Evolutionary conservation across 1,140 invertebrate species (phyloP), one percentile per base, ranked within the genome.

Genomic region (Homarus americanus): DNA sequence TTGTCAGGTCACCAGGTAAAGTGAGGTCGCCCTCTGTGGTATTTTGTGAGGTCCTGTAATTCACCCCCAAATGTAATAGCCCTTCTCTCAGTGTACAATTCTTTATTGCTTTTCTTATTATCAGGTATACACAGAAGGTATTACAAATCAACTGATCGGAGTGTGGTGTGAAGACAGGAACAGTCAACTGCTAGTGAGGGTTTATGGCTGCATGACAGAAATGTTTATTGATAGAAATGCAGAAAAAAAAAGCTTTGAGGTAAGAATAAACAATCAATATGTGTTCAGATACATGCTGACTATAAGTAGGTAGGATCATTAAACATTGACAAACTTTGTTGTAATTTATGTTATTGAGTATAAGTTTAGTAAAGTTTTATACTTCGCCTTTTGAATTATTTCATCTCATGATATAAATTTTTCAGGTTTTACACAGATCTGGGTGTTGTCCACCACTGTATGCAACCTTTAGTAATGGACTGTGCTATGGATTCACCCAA

Each of bases 171-270:
- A 95, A 92, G 95, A 96, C 93, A 92, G 93, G n/a, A 93, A 94
- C 85, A 96, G 97, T 93, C 96, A 98, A 93, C 95, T 99, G 0
- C 95, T 99, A 3, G 96, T 99, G 24, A 95, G 98, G 93, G 96
- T 99, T 91, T 99, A 99, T 96, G 98, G 98, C 12, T 96, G 97
- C 91, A 98, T 98, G 94, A 99, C 98, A 0, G 98, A 99, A 94
- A 95, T 98, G 91, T 96, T 99, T 86, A 99, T 99, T 93, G 97
- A 99, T 95, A 95, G 98, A 93, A 96, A 97, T 93, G 96, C 96
- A 90, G 98, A 99, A 93, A 96, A 96, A 72, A 95, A 94, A 93
- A 97, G 96, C 93, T 96, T 97, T 93, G 93, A 94, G 94, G 96
- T 96, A 94, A 93, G 76, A 75, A 69, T 40, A 66, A 53, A 40